Evolutionary conservation across 2,888 invertebrate genomes (phyloP), one percentile per base, ranked within the genome.

Genomic region (Drosophila merina): DNA sequence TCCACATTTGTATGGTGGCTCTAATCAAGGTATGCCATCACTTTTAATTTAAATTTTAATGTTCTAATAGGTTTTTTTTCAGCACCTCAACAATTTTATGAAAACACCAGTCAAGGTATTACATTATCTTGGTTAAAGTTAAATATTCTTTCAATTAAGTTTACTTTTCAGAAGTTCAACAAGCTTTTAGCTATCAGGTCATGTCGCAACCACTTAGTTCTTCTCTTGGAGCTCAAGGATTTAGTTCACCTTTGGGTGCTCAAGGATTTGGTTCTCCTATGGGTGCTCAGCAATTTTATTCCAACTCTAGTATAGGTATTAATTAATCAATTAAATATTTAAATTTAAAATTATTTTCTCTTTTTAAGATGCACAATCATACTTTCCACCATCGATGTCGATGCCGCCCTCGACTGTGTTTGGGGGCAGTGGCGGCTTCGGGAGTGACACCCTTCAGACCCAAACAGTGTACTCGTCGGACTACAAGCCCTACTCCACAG

Each of bases 381-480:
- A 10, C 26, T 36, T 51, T 4, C 51, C 57, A n/a, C 14, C 48
- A 5, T 7, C 54, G 9, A 40, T 71, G 52, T 8, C 20, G 0
- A 48, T 70, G 31, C 48, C 49, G 14, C 14, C 14, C 14, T 14
- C 14, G 1, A 14, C 14, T 14, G 14, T 14, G 14, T 6, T 52
- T 33, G 63, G 45, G 1, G 30, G 26, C 6, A 45, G 63, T 14
- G n/a, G 30, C 10, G 45, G 52, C 38, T 44, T 30, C 25, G 33
- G 30, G 8, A 59, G 40, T 12, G 72, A 72, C 28, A 56, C 26
- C 20, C 25, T 72, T 6, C 72, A 72, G 49, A 49, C 40, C 4
- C 72, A 72, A 30, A 72, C 72, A n/a, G 72, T 72, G 0, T 72
- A 72, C 44, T 66, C 72, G 0, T 44, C 72, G 1, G 72, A 72